Evolutionary conservation across 2,797 vertebrate species (phyloP), one percentile per base, ranked within the genome.

Genomic region (Poecilia gillii): DNA sequence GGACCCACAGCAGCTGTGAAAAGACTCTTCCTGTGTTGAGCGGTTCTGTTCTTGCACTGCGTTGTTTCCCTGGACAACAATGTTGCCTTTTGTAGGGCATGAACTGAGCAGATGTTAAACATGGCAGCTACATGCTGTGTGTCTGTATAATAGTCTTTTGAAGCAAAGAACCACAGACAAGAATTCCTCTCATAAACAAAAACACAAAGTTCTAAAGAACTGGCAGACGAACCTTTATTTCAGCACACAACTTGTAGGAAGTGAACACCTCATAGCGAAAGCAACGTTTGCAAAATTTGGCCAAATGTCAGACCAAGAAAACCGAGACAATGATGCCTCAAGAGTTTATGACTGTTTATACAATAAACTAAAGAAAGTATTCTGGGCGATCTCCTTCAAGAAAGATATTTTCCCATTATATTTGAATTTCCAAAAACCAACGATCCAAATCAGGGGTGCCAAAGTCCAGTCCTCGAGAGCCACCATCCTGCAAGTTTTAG

Each of bases 31-130:
- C 59, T 62, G 59, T 39, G 14, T 68, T 41, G 36, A 71, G 13
- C 45, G 66, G 41, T 47, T 78, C 66, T 72, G 33, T 72, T 7
- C 25, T n/a, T n/a, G 6, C 1, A 51, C 73, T 46, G 74, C 25
- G 36, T 59, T 78, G 45, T 79, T 66, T 68, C 8, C 4, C n/a
- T 74, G 41, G 51, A 72, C 23, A 71, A 83, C 85, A 87, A 75
- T 47, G 73, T 73, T 25, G 25, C 71, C 41, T 79, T 85, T 84
- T 78, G 76, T 72, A 46, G 0, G n/a, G 62, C 12, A 71, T 55
- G 36, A 66, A 64, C 36, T 73, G 39, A 71, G 57, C 5, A 83
- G 62, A 41, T 68, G 13, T 28, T 76, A 43, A 59, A 28, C 28
- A 64, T 66, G 28, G 16, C 39, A 71, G 68, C 45, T 36, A 36